Evolutionary conservation across 2,113 vertebrate genomes (phyloP).

Genomic region (Tachycineta bicolor): DNA sequence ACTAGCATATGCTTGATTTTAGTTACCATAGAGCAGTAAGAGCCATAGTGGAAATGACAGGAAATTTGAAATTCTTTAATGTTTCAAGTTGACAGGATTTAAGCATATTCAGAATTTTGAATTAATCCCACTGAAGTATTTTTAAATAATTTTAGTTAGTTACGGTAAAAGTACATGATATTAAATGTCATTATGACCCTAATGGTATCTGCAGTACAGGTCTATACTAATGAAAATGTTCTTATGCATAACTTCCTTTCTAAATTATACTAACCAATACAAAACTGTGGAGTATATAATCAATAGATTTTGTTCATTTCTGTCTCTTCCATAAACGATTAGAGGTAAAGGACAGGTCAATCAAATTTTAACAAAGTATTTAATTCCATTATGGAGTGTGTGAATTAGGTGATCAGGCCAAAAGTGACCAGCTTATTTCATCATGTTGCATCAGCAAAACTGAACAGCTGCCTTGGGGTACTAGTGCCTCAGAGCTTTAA

Average conservation of each 20-base stretch:
- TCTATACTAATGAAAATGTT: not conserved
- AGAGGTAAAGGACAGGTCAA: not conserved
- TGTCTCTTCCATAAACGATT: not conserved
- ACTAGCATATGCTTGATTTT: not conserved
- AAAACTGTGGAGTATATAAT: not conserved
- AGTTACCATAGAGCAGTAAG: not conserved
- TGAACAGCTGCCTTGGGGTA: not conserved
- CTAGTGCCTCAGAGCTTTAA: not conserved
- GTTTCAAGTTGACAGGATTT: not conserved
- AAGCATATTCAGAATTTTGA: not conserved
- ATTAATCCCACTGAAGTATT: not conserved
- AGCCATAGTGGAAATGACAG: not conserved
- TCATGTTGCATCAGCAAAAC: not conserved
- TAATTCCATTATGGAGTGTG: not conserved
- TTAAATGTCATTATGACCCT: not conserved
- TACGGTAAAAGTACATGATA: not conserved
- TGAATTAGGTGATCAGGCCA: not conserved
- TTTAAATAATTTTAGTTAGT: not conserved
- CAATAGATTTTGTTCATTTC: not conserved
- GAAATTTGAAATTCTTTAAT: not conserved
- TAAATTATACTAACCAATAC: not conserved
- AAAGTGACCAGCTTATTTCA: constrained; percentile 5
- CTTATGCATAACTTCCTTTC: not conserved
- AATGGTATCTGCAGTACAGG: not conserved
- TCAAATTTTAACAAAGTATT: not conserved